Conservation (phyloP, 1,140 invertebrate species). For the Dysdera silvatica region DNA sequence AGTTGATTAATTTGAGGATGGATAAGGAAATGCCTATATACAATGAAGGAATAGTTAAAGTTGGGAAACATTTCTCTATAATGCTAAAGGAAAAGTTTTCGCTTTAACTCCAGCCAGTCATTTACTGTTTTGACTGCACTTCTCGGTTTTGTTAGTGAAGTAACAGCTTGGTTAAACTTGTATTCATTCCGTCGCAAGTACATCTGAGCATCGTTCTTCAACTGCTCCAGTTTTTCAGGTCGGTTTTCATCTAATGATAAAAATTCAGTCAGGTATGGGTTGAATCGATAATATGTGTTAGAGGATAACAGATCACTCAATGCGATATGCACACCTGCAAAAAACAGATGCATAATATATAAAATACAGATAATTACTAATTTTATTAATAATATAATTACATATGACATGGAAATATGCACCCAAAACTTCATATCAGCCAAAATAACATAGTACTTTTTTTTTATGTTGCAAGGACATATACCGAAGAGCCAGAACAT, state of each 20-base stretch:
- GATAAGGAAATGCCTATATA: too few relatives aligned
- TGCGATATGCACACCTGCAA: slow-evolving; percentile 66
- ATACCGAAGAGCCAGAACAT: too few relatives aligned
- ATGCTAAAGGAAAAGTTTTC: too few relatives aligned
- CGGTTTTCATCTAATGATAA: slow-evolving; percentile 74
- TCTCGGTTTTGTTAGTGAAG: slow-evolving; percentile 47
- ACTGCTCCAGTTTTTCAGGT: slow-evolving; percentile 48
- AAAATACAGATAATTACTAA: slow-evolving; percentile 3
- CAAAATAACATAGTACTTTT: too few relatives aligned
- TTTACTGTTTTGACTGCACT: slow-evolving; percentile 25
- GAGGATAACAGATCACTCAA: slow-evolving; percentile 71
- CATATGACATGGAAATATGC: too few relatives aligned
- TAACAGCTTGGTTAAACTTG: slow-evolving; percentile 55
- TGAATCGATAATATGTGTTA: slow-evolving; percentile 76
- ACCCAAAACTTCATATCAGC: too few relatives aligned
- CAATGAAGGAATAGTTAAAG: too few relatives aligned
- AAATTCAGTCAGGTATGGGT: slow-evolving; percentile 77
- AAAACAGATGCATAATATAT: slow-evolving; percentile 28
- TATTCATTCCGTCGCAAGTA: slow-evolving; percentile 70
- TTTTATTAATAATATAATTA: too few relatives aligned
- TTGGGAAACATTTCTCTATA: too few relatives aligned
- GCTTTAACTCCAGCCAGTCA: slow-evolving; percentile 26
- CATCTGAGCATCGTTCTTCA: slow-evolving; percentile 55
- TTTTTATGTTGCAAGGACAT: too few relatives aligned
- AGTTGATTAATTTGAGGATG: too few relatives aligned